Conservation (phyloP, 1,140 invertebrate genomes). For the Amyelois transitella region DNA sequence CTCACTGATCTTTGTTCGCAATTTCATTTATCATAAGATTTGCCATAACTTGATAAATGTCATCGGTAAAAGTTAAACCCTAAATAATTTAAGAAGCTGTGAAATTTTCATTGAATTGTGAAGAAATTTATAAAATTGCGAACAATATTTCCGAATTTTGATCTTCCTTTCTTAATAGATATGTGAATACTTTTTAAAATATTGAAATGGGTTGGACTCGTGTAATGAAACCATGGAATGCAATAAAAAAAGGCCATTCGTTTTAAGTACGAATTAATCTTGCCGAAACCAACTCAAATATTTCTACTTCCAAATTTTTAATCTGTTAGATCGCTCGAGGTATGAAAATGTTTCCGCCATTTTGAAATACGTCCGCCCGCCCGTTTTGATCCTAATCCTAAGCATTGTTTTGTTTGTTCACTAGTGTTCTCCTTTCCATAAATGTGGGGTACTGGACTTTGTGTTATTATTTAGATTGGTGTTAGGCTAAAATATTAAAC, state of each 20-base stretch:
- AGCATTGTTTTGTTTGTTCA: constrained; percentile 1
- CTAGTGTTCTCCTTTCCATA: neutral
- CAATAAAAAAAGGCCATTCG: neutral
- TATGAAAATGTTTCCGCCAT: neutral
- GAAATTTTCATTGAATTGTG: too few relatives aligned
- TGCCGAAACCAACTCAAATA: neutral
- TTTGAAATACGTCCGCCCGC: neutral
- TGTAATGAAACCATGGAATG: neutral
- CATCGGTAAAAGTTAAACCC: too few relatives aligned
- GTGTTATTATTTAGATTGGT: neutral
- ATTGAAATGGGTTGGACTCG: neutral
- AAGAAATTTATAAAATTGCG: neutral
- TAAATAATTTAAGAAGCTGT: too few relatives aligned
- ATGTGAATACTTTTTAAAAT: neutral
- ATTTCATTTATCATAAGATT: too few relatives aligned
- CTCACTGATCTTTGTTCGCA: neutral
- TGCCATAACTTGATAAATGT: too few relatives aligned
- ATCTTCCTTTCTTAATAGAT: neutral
- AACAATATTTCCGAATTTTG: neutral
- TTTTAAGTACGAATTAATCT: too few relatives aligned
- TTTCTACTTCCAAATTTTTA: neutral
- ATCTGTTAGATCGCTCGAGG: neutral
- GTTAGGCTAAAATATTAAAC: neutral
- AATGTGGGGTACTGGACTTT: neutral
- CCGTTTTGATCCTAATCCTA: neutral